Evolutionary conservation across 2,113 vertebrate genomes (phyloP).

Genomic region (Tringa solitaria): DNA sequence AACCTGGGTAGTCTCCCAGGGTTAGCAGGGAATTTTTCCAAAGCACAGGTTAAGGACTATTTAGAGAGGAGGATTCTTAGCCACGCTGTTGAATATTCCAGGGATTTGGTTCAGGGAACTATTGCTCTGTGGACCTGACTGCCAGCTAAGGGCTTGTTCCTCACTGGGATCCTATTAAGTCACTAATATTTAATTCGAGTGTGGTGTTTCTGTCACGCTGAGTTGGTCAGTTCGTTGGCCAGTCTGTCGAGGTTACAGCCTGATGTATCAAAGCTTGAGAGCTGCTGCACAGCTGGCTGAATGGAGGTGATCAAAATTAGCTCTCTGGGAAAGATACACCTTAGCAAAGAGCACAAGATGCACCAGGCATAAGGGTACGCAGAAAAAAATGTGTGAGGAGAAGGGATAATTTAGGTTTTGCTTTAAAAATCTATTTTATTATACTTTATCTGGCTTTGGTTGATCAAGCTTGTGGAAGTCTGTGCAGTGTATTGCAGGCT

Average conservation of each 20-base stretch:
- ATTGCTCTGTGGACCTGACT: neutral
- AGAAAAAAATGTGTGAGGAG: neutral
- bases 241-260: neutral
- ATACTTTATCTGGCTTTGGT: neutral
- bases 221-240: neutral
- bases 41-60: neutral
- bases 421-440: neutral
- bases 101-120: neutral
- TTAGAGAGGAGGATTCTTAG: neutral
- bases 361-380: neutral
- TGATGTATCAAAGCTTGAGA: neutral
- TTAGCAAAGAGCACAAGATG: neutral
- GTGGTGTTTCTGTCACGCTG: neutral
- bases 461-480: neutral
- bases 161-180: neutral
- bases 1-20: neutral
- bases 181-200: neutral
- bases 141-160: neutral
- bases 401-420: neutral
- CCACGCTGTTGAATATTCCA: neutral
- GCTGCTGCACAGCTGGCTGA: neutral
- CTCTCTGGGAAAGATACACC: neutral
- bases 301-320: neutral
- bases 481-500: neutral
- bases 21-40: neutral